Conservation (phyloP, 2,113 vertebrate genomes). For the Datnioides undecimradiatus region DNA sequence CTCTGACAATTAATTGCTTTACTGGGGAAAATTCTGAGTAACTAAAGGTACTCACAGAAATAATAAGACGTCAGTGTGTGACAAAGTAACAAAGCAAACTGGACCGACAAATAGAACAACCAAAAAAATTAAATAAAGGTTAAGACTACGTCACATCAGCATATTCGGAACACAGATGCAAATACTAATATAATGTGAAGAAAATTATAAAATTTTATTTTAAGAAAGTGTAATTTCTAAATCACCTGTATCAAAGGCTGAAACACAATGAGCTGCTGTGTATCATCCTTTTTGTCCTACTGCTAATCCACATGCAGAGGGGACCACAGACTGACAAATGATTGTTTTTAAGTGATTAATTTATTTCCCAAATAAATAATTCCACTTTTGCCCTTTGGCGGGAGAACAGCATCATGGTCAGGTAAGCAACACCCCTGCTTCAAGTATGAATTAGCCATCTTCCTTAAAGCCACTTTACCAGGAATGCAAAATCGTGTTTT, state of each 20-base stretch:
- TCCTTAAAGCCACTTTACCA: neutral
- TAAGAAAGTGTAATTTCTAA: neutral
- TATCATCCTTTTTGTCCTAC: neutral
- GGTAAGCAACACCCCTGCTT: neutral
- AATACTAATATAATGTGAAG: neutral
- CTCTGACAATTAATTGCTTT: constrained; percentile 41
- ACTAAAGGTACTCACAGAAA: neutral
- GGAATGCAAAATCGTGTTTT: neutral
- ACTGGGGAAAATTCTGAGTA: constrained; percentile 6
- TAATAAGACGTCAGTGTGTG: neutral
- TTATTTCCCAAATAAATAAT: neutral
- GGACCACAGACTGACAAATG: neutral
- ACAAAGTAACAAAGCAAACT: neutral
- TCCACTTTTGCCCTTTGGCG: neutral
- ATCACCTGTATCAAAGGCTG: neutral
- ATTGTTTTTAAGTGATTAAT: constrained; percentile 3
- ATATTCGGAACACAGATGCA: neutral
- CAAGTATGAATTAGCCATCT: neutral
- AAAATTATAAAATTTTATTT: neutral
- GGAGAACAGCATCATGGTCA: neutral
- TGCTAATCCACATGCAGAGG: neutral
- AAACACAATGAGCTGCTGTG: neutral
- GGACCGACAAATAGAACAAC: neutral
- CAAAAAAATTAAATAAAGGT: neutral
- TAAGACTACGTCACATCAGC: neutral